Base-by-base conservation (phyloP, 2,113 vertebrate genomes). In the Halcyon malimbica region DNA sequence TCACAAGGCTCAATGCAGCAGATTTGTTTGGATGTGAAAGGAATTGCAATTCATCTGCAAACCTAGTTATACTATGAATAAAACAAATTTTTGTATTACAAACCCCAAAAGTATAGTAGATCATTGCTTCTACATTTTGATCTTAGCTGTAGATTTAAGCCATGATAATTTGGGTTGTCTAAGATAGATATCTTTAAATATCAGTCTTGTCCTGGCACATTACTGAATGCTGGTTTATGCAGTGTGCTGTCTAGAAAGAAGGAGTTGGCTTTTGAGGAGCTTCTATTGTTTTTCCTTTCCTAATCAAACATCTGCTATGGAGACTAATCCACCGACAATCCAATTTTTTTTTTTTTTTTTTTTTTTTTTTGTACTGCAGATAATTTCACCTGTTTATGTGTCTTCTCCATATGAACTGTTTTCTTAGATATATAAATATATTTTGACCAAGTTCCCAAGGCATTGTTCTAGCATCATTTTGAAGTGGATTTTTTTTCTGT, bases 11-110 rank as follows among this genome's bases (percentile, higher is more conserved):
- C 33, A 26, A 9, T 69, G 57, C n/a, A 79, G 51, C 5, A 75
- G 70, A 19, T 89, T 91, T 87, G 35, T 76, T 89, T 73, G 26
- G 26, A 89, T 89, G 89, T 84, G 83, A 83, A 91, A 71, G 26
- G 69, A 95, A 82, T 91, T 68, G 53, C 71, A 48, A 93, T 79
- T 89, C 18, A 19, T 16, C 16, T 65, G 46, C 29, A 81, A 83
- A 64, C 26, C 28, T 63, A 23, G 19, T 19, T 74, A 80, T 70
- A 33, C 3, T 1, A 5, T 11, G 18, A 73, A 76, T 33, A n/a
- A 89, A 82, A 31, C 7, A 51, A 33, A 48, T n/a, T 89, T 73
- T 15, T 77, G 1, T 67, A 46, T 41, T 86, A 29, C 12, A 25
- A 18, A 59, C 19, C 19, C 16, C 0, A 0, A 14, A 69, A 53